phyloP scores from a whole-genome alignment of 2,113 vertebrate genomes.

The Mellivora capensis region DNA sequence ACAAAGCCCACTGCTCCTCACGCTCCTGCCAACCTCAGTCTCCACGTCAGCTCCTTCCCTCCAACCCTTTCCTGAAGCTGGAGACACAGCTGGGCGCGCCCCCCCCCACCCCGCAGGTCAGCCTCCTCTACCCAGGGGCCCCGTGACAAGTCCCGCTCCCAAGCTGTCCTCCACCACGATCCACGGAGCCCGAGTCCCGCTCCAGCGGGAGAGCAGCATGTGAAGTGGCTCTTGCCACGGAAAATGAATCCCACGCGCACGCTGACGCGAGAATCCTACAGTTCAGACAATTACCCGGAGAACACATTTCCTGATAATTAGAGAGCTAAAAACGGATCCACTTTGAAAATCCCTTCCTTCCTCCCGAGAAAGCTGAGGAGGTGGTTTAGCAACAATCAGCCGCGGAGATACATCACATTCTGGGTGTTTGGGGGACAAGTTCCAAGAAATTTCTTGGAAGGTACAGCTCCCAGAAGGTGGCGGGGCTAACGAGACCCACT shows the following conservation, averaged over 20 bases:
- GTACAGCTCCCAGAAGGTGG: constrained; percentile 43
- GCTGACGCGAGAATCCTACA: neutral
- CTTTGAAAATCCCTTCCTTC: constrained; percentile 43
- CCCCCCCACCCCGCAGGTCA: neutral
- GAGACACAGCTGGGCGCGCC: neutral
- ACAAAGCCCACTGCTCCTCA: neutral
- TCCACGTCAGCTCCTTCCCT: neutral
- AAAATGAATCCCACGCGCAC: constrained; percentile 21
- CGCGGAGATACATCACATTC: neutral
- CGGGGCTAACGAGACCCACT: neutral
- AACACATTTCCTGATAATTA: constrained; percentile 60
- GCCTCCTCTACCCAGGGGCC: neutral
- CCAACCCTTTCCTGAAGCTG: neutral
- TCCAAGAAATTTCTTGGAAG: constrained; percentile 67
- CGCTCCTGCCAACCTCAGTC: neutral
- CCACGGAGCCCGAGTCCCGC: neutral
- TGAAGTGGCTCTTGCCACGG: neutral
- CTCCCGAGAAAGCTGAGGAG: constrained; percentile 53
- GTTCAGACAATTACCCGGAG: constrained; percentile 49
- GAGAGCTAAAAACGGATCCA: constrained; percentile 40
- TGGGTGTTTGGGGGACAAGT: neutral
- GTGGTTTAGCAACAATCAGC: constrained; percentile 39
- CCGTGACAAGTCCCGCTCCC: neutral
- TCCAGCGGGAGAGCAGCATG: accelerated
- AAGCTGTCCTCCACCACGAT: accelerated